These are phyloP conservation scores for Raja brachyura DNA, from an alignment of 2,113 vertebrate genomes.

Conservation along the genomic window DNA sequence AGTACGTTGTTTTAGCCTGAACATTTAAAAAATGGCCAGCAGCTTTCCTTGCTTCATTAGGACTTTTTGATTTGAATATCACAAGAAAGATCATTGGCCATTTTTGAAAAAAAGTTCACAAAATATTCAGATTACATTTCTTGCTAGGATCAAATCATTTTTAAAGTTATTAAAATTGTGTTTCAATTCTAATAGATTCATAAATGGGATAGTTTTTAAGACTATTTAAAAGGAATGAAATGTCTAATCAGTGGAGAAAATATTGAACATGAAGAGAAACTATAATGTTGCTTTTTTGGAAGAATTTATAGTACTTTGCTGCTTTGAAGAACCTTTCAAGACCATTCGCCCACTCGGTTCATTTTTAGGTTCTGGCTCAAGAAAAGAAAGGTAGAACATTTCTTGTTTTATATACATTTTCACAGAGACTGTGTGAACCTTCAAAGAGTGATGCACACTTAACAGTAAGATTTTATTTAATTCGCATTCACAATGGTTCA, in stretches of 20 bases:
- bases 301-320: background rate
- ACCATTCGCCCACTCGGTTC: background rate
- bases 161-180: background rate
- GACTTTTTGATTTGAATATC: background rate
- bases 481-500: background rate
- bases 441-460: background rate
- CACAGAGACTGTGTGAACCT: background rate
- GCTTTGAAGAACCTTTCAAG: background rate
- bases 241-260: too few relatives aligned
- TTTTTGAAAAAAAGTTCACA: background rate
- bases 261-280: background rate
- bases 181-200: background rate
- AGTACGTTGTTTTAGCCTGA: background rate
- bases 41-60: background rate
- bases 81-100: background rate
- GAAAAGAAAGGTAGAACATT: too few relatives aligned
- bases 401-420: background rate
- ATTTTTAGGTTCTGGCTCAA: background rate
- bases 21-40: background rate
- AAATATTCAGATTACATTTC: background rate
- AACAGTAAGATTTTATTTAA: background rate
- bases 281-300: background rate
- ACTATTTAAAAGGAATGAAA: too few relatives aligned
- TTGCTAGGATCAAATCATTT: background rate
- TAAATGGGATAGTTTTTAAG: background rate